Percentiles rank a stretch among this genome's conserved stretches.
Evolutionary conservation across 2,113 vertebrate species (phyloP).

Genomic region (Glaucidium brasilianum): DNA sequence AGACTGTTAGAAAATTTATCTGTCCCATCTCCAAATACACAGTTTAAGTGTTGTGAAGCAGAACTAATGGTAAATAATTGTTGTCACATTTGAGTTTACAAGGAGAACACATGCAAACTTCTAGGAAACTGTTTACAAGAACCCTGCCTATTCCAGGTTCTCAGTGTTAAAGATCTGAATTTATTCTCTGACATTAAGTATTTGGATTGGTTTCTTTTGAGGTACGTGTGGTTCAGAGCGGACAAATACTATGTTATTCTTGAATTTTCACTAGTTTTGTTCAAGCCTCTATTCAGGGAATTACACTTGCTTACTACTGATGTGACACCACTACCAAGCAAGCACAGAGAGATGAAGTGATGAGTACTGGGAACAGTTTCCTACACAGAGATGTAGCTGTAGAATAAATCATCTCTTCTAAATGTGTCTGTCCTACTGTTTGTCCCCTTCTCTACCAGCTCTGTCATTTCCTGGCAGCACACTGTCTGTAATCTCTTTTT

Average conservation of each 20-base stretch:
- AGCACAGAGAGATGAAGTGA: not conserved
- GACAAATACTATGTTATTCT: not conserved
- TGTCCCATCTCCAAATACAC: not conserved
- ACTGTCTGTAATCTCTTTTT: constrained; percentile 18
- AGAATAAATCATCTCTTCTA: not conserved
- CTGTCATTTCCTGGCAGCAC: constrained; percentile 21
- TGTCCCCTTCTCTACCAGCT: not conserved
- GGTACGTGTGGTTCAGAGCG: not conserved
- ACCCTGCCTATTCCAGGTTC: not conserved
- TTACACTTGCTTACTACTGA: not conserved
- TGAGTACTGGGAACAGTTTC: not conserved
- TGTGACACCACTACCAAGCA: not conserved
- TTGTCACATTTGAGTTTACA: not conserved
- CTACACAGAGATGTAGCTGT: not conserved
- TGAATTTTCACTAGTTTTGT: not conserved
- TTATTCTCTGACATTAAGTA: not conserved
- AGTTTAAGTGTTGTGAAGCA: not conserved
- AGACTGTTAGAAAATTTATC: not conserved
- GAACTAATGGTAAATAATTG: not conserved
- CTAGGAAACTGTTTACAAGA: not conserved
- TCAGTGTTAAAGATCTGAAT: not conserved
- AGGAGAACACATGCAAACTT: not conserved
- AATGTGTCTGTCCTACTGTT: not conserved
- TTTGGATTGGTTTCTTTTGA: not conserved
- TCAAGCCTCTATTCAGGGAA: not conserved